phyloP scores from a whole-genome alignment of 1,140 invertebrate species.

The Drosophila subpulchrella region DNA sequence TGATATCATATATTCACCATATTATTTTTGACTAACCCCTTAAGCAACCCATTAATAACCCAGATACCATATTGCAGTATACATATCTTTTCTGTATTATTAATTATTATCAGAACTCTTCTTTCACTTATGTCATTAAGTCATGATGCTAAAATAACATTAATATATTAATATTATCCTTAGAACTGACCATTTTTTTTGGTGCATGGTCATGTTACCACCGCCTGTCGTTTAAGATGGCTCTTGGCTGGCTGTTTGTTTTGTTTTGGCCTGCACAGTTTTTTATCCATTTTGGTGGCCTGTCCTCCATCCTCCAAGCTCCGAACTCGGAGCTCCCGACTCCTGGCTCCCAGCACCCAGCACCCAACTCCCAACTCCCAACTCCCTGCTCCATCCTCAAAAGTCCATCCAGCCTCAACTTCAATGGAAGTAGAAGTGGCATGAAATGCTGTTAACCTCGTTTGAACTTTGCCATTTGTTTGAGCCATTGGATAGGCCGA shows the following conservation, averaged over 20 bases:
- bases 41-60: too few species aligned
- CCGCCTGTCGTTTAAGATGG: conserved; percentile 78
- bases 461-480: conserved; percentile 83
- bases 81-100: too few species aligned
- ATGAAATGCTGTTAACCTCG: conserved; percentile 82
- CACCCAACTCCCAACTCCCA: background rate
- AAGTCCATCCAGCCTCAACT: conserved; percentile 48
- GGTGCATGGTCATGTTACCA: conserved; percentile 69
- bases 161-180: background rate
- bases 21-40: too few species aligned
- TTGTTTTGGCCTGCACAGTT: conserved; percentile 59
- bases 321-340: conserved; percentile 9
- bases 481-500: conserved; percentile 79
- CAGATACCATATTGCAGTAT: too few species aligned
- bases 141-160: background rate
- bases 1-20: too few species aligned
- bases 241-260: conserved; percentile 73
- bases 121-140: background rate
- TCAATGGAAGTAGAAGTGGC: conserved; percentile 63
- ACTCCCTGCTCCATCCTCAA: conserved; percentile 33
- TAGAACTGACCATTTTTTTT: background rate
- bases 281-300: conserved; percentile 74
- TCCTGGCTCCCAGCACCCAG: conserved; percentile 2
- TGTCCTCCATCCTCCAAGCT: conserved; percentile 41
- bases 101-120: background rate